Percentiles rank a stretch among this genome's conserved stretches.
These are phyloP conservation scores for Gasterosteus aculeatus DNA, from an alignment of 2,113 vertebrate species.

Conservation along the genomic window DNA sequence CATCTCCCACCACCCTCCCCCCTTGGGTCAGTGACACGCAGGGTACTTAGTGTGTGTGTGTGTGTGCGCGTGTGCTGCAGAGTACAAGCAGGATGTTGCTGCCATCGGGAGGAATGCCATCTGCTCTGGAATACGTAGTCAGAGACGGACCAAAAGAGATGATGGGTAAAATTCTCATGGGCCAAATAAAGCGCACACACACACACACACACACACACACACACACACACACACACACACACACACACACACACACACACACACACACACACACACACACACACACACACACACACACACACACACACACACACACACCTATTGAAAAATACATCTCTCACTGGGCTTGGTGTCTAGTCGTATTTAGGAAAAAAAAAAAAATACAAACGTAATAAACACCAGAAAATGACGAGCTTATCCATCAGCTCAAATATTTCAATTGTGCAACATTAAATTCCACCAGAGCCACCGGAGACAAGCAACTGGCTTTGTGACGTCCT, in stretches of 20 bases:
- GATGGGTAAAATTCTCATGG: slow-evolving; percentile 51
- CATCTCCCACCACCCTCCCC: neutral
- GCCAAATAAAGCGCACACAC: slow-evolving; percentile 22
- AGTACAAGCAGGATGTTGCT: slow-evolving; percentile 73
- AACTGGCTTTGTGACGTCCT: neutral
- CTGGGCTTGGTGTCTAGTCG: neutral
- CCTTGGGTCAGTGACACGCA: slow-evolving; percentile 65
- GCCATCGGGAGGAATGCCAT: slow-evolving; percentile 72
- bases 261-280: neutral
- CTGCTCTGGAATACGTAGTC: slow-evolving; percentile 49
- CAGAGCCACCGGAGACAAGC: neutral
- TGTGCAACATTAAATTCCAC: neutral
- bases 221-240: too few relatives aligned
- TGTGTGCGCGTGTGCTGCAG: slow-evolving; percentile 36
- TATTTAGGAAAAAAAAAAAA: too few relatives aligned
- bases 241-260: neutral
- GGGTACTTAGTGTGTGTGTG: slow-evolving; percentile 44
- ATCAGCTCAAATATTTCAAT: neutral
- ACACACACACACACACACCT: neutral
- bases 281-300: slow-evolving; percentile 4
- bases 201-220: slow-evolving; percentile 9
- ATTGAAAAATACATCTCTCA: slow-evolving; percentile 4
- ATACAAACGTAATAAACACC: neutral
- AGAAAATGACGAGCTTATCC: neutral
- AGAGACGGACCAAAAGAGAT: slow-evolving; percentile 37